Base-by-base conservation (phyloP, 2,113 vertebrate genomes). In the Rhabdomys dilectus region DNA sequence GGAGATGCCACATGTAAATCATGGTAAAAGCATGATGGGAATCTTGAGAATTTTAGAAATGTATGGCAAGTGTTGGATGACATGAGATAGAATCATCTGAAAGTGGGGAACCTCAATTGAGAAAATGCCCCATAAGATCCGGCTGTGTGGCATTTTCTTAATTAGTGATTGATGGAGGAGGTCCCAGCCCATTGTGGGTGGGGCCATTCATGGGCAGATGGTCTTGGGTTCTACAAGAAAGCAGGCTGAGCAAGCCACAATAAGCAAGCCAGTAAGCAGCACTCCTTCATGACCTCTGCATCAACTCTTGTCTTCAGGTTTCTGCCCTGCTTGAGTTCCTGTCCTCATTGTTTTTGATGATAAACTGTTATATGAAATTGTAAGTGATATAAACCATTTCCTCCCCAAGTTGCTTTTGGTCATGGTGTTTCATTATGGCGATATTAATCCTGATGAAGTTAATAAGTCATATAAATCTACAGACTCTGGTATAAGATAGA, bases 1-100 rank as follows among this genome's bases (percentile, higher is more conserved):
- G 36, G 68, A 26, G 62, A 94, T 42, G 24, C 0, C 9, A 1
- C 64, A 48, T 97, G 97, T 97, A 97, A 98, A 81, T 90, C 96
- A 56, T 48, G 51, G 97, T 97, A 87, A 26, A 97, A 96, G 19
- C 21, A 51, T 95, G 53, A 91, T 80, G 95, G 17, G 94, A 93
- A n/a, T 82, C 94, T 92, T 91, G 6, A 88, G 77, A 36, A 76
- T 64, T n/a, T 96, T 92, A 87, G 93, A 29, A 72, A 82, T 95
- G 88, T 91, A 93, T 39, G 48, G n/a, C 64, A 86, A 95, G 45
- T 70, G 19, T 16, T 77, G 75, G n/a, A 51, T 34, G 45, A 51
- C 29, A 77, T 26, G 45, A 77, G 26, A 5, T 48, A 48, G 75
- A 77, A 77, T 77, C 5, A 51, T 51, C 26, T 34, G 76, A 51